phyloP scores from a whole-genome alignment of 2,888 invertebrate species.

The Mechanitis mazaeus region DNA sequence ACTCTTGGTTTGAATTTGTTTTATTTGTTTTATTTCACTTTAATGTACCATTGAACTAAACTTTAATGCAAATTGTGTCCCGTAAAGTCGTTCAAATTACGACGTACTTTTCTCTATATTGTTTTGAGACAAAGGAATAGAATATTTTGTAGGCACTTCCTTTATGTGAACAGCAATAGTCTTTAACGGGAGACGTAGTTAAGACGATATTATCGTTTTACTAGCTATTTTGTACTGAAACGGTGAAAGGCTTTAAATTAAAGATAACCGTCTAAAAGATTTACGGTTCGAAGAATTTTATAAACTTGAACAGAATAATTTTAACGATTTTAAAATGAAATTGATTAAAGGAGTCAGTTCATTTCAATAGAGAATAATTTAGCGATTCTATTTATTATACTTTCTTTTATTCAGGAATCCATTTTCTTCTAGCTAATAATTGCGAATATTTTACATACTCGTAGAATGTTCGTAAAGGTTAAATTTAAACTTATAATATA shows the following conservation, averaged over 20 bases:
- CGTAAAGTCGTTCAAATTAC: conserved; percentile 24
- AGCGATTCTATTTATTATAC: too few species aligned
- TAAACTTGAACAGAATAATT: conserved; percentile 7
- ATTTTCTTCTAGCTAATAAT: too few species aligned
- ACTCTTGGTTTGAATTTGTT: not conserved
- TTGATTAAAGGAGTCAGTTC: conserved; percentile 4
- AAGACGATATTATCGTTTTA: conserved; percentile 31
- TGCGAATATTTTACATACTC: too few species aligned
- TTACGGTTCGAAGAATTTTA: conserved; percentile 18
- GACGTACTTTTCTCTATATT: conserved; percentile 25
- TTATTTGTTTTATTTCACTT: conserved; percentile 1
- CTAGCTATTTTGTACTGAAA: conserved; percentile 27
- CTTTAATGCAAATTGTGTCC: conserved; percentile 5
- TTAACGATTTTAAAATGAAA: not conserved
- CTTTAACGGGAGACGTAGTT: conserved; percentile 30
- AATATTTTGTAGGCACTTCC: conserved; percentile 25
- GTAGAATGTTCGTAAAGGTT: too few species aligned
- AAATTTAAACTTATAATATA: too few species aligned
- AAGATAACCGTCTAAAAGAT: conserved; percentile 27
- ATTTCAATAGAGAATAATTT: conserved; percentile 1
- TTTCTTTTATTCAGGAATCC: not conserved
- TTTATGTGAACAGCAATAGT: conserved; percentile 30
- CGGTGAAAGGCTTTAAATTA: conserved; percentile 24
- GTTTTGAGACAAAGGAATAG: conserved; percentile 25
- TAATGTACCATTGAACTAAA: conserved; percentile 5